Conservation (phyloP, 2,113 vertebrate genomes). For the Galeopterus variegatus region DNA sequence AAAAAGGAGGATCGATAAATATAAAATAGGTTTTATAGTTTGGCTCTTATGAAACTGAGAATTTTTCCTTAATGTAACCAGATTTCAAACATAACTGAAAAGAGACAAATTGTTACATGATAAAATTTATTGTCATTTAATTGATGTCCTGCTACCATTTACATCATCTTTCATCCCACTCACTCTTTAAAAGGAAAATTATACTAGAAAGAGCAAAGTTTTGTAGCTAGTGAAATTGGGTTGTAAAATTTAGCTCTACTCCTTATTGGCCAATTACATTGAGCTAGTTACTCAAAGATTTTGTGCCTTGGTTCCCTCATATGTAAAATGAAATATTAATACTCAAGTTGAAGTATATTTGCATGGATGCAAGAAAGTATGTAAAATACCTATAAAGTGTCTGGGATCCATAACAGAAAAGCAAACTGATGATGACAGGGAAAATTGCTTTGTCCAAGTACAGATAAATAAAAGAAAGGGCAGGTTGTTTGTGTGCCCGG, state of each 20-base stretch:
- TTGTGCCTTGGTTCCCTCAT: not conserved
- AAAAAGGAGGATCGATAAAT: not conserved
- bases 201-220: not conserved
- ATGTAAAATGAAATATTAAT: conserved; percentile 30
- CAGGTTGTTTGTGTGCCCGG: conserved; percentile 59
- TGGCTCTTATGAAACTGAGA: not conserved
- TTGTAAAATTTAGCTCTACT: not conserved
- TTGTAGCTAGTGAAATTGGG: not conserved
- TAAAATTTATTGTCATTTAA: conserved; percentile 29
- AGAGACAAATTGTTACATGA: not conserved
- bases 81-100: conserved; percentile 3
- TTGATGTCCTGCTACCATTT: not conserved
- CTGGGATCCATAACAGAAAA: conserved; percentile 58
- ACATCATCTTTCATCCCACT: conserved; percentile 1
- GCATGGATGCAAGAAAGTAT: not conserved
- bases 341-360: not conserved
- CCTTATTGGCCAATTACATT: not conserved
- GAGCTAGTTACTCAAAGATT: not conserved
- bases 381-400: conserved; percentile 8
- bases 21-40: not conserved
- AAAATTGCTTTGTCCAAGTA: conserved; percentile 63
- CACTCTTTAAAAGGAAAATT: not conserved
- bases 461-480: conserved; percentile 71
- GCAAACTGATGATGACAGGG: conserved; percentile 59
- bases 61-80: not conserved